These are phyloP conservation scores for Osmerus eperlanus DNA, from an alignment of 2,113 vertebrate species.

Conservation along the genomic window DNA sequence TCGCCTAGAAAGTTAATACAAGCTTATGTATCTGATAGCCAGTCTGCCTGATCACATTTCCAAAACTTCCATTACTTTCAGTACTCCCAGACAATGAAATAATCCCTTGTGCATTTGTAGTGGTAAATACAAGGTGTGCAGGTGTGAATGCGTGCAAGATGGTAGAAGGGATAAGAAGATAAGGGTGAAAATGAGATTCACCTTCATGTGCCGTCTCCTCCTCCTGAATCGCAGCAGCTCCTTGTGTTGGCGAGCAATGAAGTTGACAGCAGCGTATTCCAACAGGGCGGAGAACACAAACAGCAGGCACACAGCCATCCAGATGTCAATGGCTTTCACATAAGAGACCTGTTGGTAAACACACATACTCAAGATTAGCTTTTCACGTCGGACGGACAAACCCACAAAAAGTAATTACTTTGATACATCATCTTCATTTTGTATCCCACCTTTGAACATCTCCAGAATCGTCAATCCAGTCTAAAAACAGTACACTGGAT, in stretches of 20 bases:
- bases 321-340: constrained; percentile 98
- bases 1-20: not conserved
- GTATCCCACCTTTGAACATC: too few species aligned
- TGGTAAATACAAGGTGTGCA: not conserved
- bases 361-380: too few species aligned
- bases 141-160: too few species aligned
- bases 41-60: not conserved
- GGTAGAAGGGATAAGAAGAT: not conserved
- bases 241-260: constrained; percentile 98
- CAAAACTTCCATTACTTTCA: constrained; percentile 40
- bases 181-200: constrained; percentile 47
- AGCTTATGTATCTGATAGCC: not conserved
- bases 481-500: not conserved
- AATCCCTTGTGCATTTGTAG: constrained; percentile 30
- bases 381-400: too few species aligned
- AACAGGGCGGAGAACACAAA: constrained; percentile 97
- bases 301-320: constrained; percentile 98
- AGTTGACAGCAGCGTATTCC: constrained; percentile 97
- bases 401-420: not conserved
- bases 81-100: constrained; percentile 43
- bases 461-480: too few species aligned
- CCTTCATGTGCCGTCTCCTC: constrained; percentile 95
- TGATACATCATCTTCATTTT: not conserved
- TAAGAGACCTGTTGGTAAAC: constrained; percentile 76
- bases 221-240: constrained; percentile 96